Evolutionary conservation across 2,888 invertebrate species (phyloP).

Genomic region (Polyommatus iphigenia): DNA sequence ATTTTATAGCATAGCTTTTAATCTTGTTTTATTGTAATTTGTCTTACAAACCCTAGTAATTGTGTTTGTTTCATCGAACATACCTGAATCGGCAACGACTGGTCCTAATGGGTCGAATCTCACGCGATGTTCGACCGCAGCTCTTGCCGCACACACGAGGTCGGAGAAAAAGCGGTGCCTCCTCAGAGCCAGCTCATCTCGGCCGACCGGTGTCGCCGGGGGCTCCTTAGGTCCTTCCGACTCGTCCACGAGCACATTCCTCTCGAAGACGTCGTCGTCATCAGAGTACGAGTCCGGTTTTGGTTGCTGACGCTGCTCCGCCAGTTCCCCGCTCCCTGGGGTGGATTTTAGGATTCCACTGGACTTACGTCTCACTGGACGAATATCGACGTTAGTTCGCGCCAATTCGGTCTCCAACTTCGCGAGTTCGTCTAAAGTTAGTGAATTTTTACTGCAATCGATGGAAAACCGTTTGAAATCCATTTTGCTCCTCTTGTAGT

Average conservation of each 20-base stretch:
- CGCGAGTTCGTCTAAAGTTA: constrained; percentile 65
- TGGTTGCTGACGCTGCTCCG: constrained; percentile 52
- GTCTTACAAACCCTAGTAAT: not conserved
- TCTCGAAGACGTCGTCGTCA: constrained; percentile 83
- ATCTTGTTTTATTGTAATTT: not conserved
- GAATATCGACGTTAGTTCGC: constrained; percentile 66
- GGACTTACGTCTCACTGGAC: constrained; percentile 67
- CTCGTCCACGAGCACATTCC: constrained; percentile 59
- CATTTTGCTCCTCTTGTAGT: constrained; percentile 63
- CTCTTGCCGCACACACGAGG: constrained; percentile 85
- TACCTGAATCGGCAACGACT: constrained; percentile 81
- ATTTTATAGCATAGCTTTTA: not conserved
- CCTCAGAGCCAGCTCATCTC: constrained; percentile 87
- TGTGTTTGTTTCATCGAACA: constrained; percentile 15
- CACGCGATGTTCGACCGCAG: constrained; percentile 87
- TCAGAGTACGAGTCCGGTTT: constrained; percentile 58
- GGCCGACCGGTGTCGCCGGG: constrained; percentile 88
- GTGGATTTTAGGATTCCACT: constrained; percentile 71
- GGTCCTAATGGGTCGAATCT: constrained; percentile 87
- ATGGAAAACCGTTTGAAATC: constrained; percentile 73
- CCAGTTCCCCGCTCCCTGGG: constrained; percentile 60
- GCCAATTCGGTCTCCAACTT: constrained; percentile 67
- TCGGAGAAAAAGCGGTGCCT: constrained; percentile 90
- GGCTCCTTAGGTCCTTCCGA: constrained; percentile 81
- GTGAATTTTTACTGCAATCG: constrained; percentile 66